Evolutionary conservation across 2,113 vertebrate species (phyloP).

Genomic region (Colistium nudipinnis): DNA sequence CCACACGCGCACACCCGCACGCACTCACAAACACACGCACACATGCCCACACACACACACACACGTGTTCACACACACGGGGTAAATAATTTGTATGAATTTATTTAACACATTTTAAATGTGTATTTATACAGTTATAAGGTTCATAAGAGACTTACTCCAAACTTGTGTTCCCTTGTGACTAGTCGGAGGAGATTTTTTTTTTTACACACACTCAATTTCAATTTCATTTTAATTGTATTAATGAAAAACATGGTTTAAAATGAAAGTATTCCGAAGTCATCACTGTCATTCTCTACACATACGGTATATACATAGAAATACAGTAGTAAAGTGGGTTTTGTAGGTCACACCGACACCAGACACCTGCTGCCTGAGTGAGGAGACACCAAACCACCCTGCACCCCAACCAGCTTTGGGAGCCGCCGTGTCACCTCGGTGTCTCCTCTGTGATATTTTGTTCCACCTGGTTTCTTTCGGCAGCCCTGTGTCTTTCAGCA

Average conservation of each 20-base stretch:
- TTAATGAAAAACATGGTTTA: too few species aligned
- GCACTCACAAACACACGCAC: conserved; percentile 34
- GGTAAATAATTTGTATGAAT: too few species aligned
- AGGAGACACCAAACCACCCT: conserved; percentile 10
- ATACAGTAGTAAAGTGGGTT: neutral
- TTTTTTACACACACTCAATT: too few species aligned
- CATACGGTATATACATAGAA: conserved; percentile 1
- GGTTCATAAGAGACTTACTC: too few species aligned
- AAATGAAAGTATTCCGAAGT: neutral
- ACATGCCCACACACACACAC: conserved; percentile 14
- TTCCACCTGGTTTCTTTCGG: conserved; percentile 47
- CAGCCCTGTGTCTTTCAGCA: conserved; percentile 54
- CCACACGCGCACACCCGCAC: too few species aligned
- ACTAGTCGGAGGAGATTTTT: too few species aligned
- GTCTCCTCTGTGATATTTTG: conserved; percentile 48
- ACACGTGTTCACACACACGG: conserved; percentile 6
- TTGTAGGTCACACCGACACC: conserved; percentile 6
- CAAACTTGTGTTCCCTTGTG: too few species aligned
- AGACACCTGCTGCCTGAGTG: conserved; percentile 39
- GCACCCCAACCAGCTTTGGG: conserved; percentile 17
- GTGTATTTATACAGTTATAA: neutral
- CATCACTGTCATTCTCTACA: neutral
- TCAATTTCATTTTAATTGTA: too few species aligned
- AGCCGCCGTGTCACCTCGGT: conserved; percentile 33
- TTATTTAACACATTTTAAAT: too few species aligned